Base-by-base conservation (phyloP, 2,113 vertebrate species). In the Chunga burmeisteri region DNA sequence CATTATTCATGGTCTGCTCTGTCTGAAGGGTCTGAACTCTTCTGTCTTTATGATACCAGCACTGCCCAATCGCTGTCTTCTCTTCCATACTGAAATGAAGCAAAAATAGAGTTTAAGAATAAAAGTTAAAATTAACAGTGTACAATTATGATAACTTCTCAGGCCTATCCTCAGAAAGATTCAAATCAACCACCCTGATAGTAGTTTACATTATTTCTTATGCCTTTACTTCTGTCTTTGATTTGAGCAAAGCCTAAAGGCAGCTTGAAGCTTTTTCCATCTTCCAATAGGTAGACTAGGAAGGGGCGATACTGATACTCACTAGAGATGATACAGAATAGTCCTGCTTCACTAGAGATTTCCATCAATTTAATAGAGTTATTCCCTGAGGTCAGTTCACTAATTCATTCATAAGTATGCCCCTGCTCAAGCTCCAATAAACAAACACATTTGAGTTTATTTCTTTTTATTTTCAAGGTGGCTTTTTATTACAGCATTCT, bases 51-150 rank as follows among this genome's bases (percentile, higher is more conserved):
- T 3, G 98, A 98, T 71, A 99, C 95, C 88, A 98, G 55, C 86
- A 98, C 32, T 25, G 98, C 93, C 99, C 99, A 99, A 23, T 98
- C 96, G 1, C 98, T 98, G 66, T 97, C 91, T 59, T 98, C 98
- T 97, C 97, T 97, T 95, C 99, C 98, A 3, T 98, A 98, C 98
- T 99, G 96, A 19, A 96, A 98, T 5, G 93, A 97, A 98, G 44
- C 61, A 97, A 97, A 97, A 94, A 78, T 5, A 4, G 8, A 87
- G 56, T 61, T 95, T 87, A 97, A 86, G 55, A 49, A 75, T 62
- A 58, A 78, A 86, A 68, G 8, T 50, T 85, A 68, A 75, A 85
- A 40, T 18, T 40, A 70, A 68, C 17, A 88, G 18, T 17, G 17
- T 71, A 65, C 7, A n/a, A 20, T 78, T 74, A 78, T 13, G 4